These are phyloP conservation scores for Tipula helvola DNA, from an alignment of 2,888 invertebrate species.

Conservation along the genomic window DNA sequence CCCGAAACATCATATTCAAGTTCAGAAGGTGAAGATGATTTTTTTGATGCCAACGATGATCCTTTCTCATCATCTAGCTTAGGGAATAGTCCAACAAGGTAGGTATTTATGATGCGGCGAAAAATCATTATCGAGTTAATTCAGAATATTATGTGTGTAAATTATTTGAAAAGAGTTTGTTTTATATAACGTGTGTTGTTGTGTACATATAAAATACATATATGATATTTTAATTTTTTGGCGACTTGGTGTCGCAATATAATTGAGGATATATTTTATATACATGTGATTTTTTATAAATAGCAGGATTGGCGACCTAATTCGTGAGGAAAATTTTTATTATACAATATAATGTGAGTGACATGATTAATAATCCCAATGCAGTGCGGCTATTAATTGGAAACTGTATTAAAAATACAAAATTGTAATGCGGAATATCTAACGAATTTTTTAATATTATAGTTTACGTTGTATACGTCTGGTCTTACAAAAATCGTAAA, in stretches of 20 bases:
- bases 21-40: constrained; percentile 91
- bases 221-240: neutral
- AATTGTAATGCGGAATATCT: too few relatives aligned
- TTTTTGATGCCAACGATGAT: constrained; percentile 82
- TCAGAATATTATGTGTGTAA: neutral
- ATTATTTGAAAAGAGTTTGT: neutral
- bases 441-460: neutral
- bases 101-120: constrained; percentile 22
- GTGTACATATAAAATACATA: neutral
- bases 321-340: neutral
- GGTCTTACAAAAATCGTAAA: neutral
- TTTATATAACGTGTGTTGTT: neutral
- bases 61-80: constrained; percentile 37
- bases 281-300: neutral
- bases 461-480: neutral
- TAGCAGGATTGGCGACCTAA: neutral
- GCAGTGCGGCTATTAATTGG: neutral
- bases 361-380: neutral
- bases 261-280: neutral
- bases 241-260: neutral
- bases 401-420: too few relatives aligned
- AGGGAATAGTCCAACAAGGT: constrained; percentile 34
- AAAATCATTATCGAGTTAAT: neutral
- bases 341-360: neutral
- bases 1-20: constrained; percentile 96